These are phyloP conservation scores for Acanthurus tractus DNA, from an alignment of 2,797 vertebrate genomes.

Conservation along the genomic window DNA sequence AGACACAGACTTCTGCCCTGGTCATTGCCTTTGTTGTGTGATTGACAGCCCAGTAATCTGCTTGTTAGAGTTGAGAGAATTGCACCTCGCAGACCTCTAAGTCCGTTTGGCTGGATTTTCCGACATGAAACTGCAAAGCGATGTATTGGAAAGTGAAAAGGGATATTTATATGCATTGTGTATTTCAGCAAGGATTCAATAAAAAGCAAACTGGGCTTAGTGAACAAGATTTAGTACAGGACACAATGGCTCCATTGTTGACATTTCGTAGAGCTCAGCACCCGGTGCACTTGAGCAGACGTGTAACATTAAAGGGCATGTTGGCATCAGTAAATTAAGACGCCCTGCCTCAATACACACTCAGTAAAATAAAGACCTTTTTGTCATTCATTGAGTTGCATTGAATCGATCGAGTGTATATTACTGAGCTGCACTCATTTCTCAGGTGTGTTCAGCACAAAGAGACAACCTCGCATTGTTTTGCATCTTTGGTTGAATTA, in stretches of 20 bases:
- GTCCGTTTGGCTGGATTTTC: constrained; percentile 15
- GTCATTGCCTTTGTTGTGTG: constrained; percentile 6
- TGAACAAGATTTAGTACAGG: constrained; percentile 33
- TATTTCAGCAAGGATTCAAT: constrained; percentile 25
- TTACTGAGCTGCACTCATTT: constrained; percentile 46
- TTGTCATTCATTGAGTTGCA: constrained; percentile 21
- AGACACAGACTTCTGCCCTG: constrained; percentile 7
- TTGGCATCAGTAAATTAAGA: constrained; percentile 58
- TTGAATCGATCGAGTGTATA: constrained; percentile 22
- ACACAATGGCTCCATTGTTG: constrained; percentile 51
- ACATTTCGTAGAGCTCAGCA: constrained; percentile 47
- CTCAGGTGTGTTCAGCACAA: constrained; percentile 29
- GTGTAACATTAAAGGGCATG: constrained; percentile 53
- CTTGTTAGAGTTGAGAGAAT: constrained; percentile 26
- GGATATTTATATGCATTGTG: constrained; percentile 33
- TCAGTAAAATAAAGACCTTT: constrained; percentile 30
- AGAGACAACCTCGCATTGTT: constrained; percentile 21
- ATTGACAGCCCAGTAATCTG: constrained; percentile 33
- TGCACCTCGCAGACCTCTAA: constrained; percentile 15
- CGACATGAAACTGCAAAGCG: constrained; percentile 8
- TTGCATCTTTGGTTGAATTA: constrained; percentile 26
- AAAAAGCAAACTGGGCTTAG: constrained; percentile 12
- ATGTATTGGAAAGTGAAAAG: constrained; percentile 14
- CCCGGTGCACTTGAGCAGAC: constrained; percentile 25
- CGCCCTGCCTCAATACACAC: constrained; percentile 19